Evolutionary conservation across 2,797 vertebrate species (phyloP), one percentile per base, ranked within the genome.

Genomic region (Todus mexicanus): DNA sequence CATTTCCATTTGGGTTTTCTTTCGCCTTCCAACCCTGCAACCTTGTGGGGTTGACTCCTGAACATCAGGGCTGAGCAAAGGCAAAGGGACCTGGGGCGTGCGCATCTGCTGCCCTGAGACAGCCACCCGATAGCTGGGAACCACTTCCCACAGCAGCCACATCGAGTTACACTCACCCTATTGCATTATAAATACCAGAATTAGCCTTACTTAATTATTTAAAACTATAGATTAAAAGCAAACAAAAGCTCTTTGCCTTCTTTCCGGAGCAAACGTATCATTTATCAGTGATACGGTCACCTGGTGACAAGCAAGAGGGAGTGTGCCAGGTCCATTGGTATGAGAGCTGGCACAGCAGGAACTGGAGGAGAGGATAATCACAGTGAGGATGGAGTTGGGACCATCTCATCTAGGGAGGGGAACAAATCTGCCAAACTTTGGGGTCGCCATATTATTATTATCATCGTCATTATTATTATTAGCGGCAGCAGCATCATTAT

Each of bases 121-220:
- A 74, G 76, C 43, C 50, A 89, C 61, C 35, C 29, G 26, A 71
- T 56, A 87, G 89, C 72, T 43, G 70, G 64, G 35, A 86, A 57
- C 42, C 17, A 35, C 64, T 89, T 89, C 42, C 60, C 42, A 69
- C 2, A 3, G 81, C 10, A 1, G 81, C 74, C 82, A 89, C 91
- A 91, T 93, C 75, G 12, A 87, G 82, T 96, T 96, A 87, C 92
- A 56, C 45, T 66, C 78, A 86, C 54, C 45, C 38, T 84, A 64
- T 29, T 95, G 77, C 90, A 89, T 95, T 95, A 96, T 94, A 87
- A 95, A 91, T 90, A 84, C 60, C 59, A 94, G 94, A 95, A 96
- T 96, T 96, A 93, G 92, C 82, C 85, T 80, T 91, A 65, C 64
- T 97, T 84, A 97, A 97, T 96, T 96, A 96, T 96, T 96, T 95